phyloP scores from a whole-genome alignment of 92 coral and sea anemone species.

The Bergia sp. region DNA sequence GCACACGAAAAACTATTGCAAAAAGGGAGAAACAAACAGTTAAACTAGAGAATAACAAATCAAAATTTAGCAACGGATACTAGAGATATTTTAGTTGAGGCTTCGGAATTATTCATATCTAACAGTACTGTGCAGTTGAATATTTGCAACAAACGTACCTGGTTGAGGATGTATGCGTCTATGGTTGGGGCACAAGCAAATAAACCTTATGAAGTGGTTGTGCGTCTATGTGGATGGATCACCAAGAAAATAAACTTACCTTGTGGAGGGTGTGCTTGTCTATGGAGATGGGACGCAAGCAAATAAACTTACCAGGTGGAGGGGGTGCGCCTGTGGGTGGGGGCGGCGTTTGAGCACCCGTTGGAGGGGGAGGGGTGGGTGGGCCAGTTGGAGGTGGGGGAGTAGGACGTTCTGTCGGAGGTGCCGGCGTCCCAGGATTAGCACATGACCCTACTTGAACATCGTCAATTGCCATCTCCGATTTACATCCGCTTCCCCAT shows the following conservation, averaged over 20 bases:
- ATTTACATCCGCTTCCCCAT: conserved; percentile 41
- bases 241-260: neutral
- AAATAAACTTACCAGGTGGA: conserved; percentile 21
- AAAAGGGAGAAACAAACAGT: too few species aligned
- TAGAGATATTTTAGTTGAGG: too few species aligned
- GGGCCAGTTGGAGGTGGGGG: neutral
- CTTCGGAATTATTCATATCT: too few species aligned
- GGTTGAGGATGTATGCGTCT: neutral
- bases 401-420: conserved; percentile 3
- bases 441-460: conserved; percentile 6
- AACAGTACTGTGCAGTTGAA: too few species aligned
- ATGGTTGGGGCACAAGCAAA: neutral
- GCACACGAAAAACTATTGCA: neutral
- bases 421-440: neutral
- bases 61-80: too few species aligned
- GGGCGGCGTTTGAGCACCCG: neutral
- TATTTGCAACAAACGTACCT: neutral
- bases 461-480: conserved; percentile 41
- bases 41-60: too few species aligned
- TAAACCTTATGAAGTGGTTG: neutral
- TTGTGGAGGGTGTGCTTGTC: neutral
- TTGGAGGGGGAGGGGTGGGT: conserved; percentile 15
- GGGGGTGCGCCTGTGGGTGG: conserved; percentile 29
- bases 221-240: too few species aligned
- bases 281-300: neutral